Base-by-base conservation (phyloP, 2,888 invertebrate genomes). In the Apamea anceps region DNA sequence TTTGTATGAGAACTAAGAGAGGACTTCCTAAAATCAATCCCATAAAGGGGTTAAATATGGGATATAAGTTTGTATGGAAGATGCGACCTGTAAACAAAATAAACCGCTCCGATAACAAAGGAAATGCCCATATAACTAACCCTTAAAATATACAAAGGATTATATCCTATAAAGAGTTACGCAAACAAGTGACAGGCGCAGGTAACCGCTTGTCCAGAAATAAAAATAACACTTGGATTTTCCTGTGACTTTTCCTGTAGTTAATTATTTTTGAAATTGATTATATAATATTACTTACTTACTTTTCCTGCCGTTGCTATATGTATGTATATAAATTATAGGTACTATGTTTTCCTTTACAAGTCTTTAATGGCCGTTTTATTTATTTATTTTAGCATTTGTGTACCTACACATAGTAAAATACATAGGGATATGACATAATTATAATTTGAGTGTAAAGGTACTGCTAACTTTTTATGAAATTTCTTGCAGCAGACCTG, bases 141-240 rank as follows among this genome's bases (percentile, higher is more conserved):
- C 37, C 18, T 54, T 54, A 21, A 4, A 54, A 57, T 42, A 75
- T 60, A 75, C 60, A 51, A 77, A 72, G 6, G 37, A 28, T 54
- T 45, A 6, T 57, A 0, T 28, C 1, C 8, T 21, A 37, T 51
- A n/a, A 0, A n/a, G 6, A 60, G 45, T 77, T n/a, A 76, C 65
- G n/a, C 15, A 54, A 66, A 66, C 54, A 57, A 78, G 32, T 66
- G 57, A 66, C 77, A 48, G 21, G n/a, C 32, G 32, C 77, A 77
- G 21, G n/a, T 37, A 77, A n/a, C 15, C 45, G 2, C 57, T 57
- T 32, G 8, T n/a, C 45, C 51, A 62, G 25, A 65, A 32, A 42
- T n/a, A 57, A 21, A 28, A 21, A 6, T n/a, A 67, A 66, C 8
- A 28, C 45, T 25, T 28, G 4, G 0, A 10, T n/a, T 77, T 66